Evolutionary conservation across 2,888 invertebrate species (phyloP).

Genomic region (Minunthozetes semirufus): DNA sequence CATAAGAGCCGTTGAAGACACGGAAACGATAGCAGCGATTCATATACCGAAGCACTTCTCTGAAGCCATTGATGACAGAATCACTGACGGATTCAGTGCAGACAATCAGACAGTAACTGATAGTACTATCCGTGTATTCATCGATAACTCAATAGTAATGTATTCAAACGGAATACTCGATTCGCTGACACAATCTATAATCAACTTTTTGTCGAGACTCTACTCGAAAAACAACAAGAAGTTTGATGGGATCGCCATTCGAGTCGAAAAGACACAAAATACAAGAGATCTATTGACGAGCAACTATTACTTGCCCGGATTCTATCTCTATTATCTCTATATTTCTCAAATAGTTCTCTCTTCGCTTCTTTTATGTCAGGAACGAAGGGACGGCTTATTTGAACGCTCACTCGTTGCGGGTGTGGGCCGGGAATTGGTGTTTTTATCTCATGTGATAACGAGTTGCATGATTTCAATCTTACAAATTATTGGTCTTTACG

Average conservation of each 20-base stretch:
- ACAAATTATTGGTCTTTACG: not conserved
- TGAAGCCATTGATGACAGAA: not conserved
- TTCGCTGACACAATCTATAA: not conserved
- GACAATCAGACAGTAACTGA: not conserved
- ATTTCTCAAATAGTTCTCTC: conserved; percentile 5
- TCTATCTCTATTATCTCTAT: conserved; percentile 17
- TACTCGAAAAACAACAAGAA: not conserved
- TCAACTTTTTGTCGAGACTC: not conserved
- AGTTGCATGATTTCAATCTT: conserved; percentile 14
- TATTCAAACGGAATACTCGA: conserved; percentile 7
- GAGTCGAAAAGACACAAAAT: not conserved
- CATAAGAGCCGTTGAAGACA: not conserved
- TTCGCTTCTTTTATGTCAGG: conserved; percentile 14
- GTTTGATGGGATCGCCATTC: not conserved
- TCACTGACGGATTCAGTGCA: not conserved
- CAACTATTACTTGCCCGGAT: conserved; percentile 24
- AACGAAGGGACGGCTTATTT: conserved; percentile 33
- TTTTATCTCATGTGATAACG: conserved; percentile 30
- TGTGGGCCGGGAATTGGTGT: conserved; percentile 5
- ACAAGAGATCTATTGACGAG: not conserved
- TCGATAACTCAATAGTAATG: conserved; percentile 27
- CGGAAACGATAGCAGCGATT: not conserved
- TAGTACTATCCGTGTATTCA: not conserved
- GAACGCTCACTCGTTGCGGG: conserved; percentile 33
- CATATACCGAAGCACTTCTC: not conserved